Evolutionary conservation across 2,888 invertebrate species (phyloP), one percentile per base, ranked within the genome.

Genomic region (Erebia ligea): DNA sequence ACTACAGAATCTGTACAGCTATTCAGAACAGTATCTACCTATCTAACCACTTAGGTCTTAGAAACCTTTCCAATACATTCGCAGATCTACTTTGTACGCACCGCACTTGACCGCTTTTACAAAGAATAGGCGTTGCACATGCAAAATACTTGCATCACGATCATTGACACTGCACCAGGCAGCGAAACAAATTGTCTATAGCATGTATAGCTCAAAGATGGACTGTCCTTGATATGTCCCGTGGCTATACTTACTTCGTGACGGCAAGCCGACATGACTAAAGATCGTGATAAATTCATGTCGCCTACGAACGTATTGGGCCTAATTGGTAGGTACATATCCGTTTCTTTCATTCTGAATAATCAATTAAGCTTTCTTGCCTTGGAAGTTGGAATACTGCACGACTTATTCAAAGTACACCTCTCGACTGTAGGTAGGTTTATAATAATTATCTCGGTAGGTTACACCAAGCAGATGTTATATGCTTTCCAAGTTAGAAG

Each of bases 211-310:
- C 63, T 52, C 67, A 57, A 69, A 73, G 74, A 75, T 73, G 67
- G 67, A 71, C 66, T 72, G 77, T 76, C 79, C 79, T 78, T 78
- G 78, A 75, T 76, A 70, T 58, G 73, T 72, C 70, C 72, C 69
- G 73, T 79, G 78, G 21, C 50, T 50, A 79, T 78, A 72, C 78
- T 80, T 87, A 72, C 78, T 80, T 87, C 88, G 88, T 88, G 86
- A 86, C 82, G 77, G 82, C 79, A 74, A 61, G 68, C 57, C 69
- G 68, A 76, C 75, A 76, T 75, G 76, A 73, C 73, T 72, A 78
- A 71, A 75, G 73, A 56, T 86, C 86, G 85, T 88, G 86, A 87
- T 85, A 84, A 81, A 86, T 83, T 81, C 62, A 52, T 67, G 58
- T 72, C 72, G 69, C 75, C 75, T 70, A 77, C 63, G 64, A 40